Evolutionary conservation across 2,888 invertebrate species (phyloP).

Genomic region (Dolichopus griseipennis): DNA sequence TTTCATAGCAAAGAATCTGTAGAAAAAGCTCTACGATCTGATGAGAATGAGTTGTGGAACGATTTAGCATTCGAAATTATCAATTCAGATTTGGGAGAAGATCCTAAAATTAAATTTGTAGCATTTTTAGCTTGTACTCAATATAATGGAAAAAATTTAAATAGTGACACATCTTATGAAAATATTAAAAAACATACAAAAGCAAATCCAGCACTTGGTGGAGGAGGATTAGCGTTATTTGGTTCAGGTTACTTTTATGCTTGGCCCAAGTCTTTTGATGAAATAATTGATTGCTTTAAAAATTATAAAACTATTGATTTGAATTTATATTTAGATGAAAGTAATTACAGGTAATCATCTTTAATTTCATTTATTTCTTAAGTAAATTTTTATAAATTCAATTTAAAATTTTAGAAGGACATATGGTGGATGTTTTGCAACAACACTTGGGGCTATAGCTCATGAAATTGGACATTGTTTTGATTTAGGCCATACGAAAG

Average conservation of each 20-base stretch:
- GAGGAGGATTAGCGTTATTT: conserved; percentile 84
- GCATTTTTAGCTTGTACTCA: conserved; percentile 82
- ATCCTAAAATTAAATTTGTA: conserved; percentile 65
- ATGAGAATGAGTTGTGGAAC: conserved; percentile 74
- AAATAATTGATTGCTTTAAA: conserved; percentile 50
- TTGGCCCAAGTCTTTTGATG: conserved; percentile 68
- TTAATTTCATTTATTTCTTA: neutral
- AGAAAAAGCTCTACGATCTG: conserved; percentile 61
- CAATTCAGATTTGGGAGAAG: conserved; percentile 54
- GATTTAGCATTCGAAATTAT: conserved; percentile 77
- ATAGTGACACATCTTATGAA: conserved; percentile 57
- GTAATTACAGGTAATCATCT: conserved; percentile 53
- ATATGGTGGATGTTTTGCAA: conserved; percentile 78
- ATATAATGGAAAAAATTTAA: conserved; percentile 55
- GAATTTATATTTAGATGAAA: conserved; percentile 75
- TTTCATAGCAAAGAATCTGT: conserved; percentile 65
- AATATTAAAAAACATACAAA: conserved; percentile 61
- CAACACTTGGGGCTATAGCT: conserved; percentile 81
- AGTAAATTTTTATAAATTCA: neutral
- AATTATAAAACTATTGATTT: conserved; percentile 57
- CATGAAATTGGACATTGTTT: conserved; percentile 89
- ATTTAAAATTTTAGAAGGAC: conserved; percentile 53
- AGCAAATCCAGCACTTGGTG: conserved; percentile 83
- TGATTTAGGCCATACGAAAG: conserved; percentile 81
- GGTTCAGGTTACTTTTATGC: conserved; percentile 84